These are phyloP conservation scores for Campoletis raptor DNA, from an alignment of 2,888 invertebrate species.

Conservation along the genomic window DNA sequence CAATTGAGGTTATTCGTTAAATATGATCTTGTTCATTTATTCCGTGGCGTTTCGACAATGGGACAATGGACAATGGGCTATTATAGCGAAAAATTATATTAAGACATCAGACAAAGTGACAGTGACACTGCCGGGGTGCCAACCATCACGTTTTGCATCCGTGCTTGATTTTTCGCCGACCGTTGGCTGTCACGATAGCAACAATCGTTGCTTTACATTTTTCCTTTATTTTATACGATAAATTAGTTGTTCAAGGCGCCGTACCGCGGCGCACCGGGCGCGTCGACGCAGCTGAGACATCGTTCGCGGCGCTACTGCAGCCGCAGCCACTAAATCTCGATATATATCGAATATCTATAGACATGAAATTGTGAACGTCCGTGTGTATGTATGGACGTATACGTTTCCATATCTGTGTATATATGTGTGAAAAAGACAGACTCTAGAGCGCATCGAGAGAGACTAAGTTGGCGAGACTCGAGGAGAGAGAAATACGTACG, in stretches of 20 bases:
- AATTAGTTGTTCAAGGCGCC: conserved; percentile 23
- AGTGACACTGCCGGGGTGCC: not conserved
- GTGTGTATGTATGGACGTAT: not conserved
- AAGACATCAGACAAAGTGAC: not conserved
- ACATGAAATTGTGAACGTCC: not conserved
- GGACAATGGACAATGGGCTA: too few relatives aligned
- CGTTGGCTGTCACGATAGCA: not conserved
- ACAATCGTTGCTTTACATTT: not conserved
- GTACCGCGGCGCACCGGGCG: conserved; percentile 42
- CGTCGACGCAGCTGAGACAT: conserved; percentile 65
- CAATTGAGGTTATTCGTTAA: too few relatives aligned
- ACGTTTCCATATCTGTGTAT: not conserved
- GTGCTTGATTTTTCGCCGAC: not conserved
- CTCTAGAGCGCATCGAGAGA: conserved; percentile 29
- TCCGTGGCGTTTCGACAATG: too few relatives aligned
- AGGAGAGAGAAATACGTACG: conserved; percentile 47
- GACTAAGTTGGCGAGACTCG: conserved; percentile 14
- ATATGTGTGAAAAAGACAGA: not conserved
- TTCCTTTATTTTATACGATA: not conserved
- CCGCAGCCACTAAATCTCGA: not conserved
- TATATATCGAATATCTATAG: conserved; percentile 1
- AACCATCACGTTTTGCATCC: not conserved
- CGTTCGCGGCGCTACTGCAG: conserved; percentile 43
- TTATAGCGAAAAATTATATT: not conserved
- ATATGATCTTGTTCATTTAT: too few relatives aligned